Evolutionary conservation across 92 coral and sea anemone species (phyloP).

Genomic region (Virgularia gustaviana): DNA sequence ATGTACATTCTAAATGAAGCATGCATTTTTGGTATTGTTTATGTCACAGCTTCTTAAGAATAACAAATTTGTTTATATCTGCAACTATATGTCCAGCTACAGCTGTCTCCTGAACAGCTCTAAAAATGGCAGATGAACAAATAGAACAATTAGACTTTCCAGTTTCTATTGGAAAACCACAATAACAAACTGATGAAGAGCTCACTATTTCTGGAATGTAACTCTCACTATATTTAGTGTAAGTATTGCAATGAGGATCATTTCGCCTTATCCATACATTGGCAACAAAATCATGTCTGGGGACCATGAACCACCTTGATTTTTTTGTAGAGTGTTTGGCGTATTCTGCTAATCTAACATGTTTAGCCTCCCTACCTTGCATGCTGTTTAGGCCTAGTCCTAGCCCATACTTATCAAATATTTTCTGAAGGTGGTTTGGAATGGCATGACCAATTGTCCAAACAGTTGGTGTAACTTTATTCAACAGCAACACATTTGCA

Average conservation of each 20-base stretch:
- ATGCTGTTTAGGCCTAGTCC: conserved; percentile 61
- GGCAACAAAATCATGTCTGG: conserved; percentile 55
- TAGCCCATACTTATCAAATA: conserved; percentile 53
- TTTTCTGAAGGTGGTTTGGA: conserved; percentile 45
- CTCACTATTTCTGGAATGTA: conserved; percentile 42
- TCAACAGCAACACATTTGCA: conserved; percentile 43
- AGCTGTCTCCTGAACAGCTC: conserved; percentile 15
- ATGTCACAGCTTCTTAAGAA: neutral
- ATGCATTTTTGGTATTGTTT: neutral
- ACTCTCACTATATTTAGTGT: conserved; percentile 40
- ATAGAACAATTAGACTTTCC: conserved; percentile 17
- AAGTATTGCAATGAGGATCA: conserved; percentile 46
- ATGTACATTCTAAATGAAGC: neutral
- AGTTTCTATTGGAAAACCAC: conserved; percentile 48
- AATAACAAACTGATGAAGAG: conserved; percentile 40
- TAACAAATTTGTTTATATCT: neutral
- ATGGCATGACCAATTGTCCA: conserved; percentile 58
- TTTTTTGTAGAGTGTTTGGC: conserved; percentile 54
- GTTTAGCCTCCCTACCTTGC: conserved; percentile 65
- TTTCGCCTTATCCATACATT: conserved; percentile 50
- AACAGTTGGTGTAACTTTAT: conserved; percentile 56
- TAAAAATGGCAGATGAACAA: conserved; percentile 12
- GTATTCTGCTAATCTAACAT: conserved; percentile 55
- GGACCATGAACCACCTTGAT: conserved; percentile 52
- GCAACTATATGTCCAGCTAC: conserved; percentile 12